Base-by-base conservation (phyloP, 2,888 invertebrate genomes). In the Acleris emargana region DNA sequence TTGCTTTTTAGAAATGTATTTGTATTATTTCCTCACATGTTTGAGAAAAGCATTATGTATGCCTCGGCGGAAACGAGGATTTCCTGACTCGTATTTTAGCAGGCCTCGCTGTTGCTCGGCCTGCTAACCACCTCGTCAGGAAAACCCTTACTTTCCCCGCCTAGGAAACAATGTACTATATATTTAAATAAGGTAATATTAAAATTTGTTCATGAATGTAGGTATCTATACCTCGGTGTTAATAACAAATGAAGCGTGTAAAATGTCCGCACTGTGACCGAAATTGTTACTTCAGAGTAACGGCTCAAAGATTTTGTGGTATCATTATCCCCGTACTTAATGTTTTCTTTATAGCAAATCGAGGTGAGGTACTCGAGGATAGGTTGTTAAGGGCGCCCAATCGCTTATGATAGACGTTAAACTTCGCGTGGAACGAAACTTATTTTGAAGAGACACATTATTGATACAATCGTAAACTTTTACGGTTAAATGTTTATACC, bases 281-380 rank as follows among this genome's bases (percentile, higher is more conserved):
- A 55, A 55, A 62, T 43, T 45, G 43, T 57, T 4, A 20, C n/a
- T 43, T 45, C 45, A 22, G 45, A 52, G 16, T 43, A 57, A 32
- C 20, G 57, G 58, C 9, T 28, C 22, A 17, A 45, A 47, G 32
- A 58, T 57, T 54, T 51, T 57, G 51, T 18, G 45, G 45, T 28
- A 61, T 18, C 45, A 45, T 45, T 57, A 50, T 43, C 54, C 20
- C 17, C 54, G 50, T 59, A n/a, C n/a, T n/a, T n/a, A 47, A 55
- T 22, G 63, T 52, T 38, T 58, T 64, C 53, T 58, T 64, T 64
- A 63, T 59, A n/a, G 59, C 52, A 25, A 64, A 49, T 50, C 32
- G 58, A 59, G 62, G 58, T 58, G 58, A 54, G 50, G 49, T 42
- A 38, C 32, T 58, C n/a, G 25, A 43, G n/a, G 25, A 22, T 38